A percentile compares a stretch with the other conserved stretches of the same genome.
These are phyloP conservation scores for Desmodus rotundus DNA, from an alignment of 2,113 vertebrate genomes.

Conservation along the genomic window DNA sequence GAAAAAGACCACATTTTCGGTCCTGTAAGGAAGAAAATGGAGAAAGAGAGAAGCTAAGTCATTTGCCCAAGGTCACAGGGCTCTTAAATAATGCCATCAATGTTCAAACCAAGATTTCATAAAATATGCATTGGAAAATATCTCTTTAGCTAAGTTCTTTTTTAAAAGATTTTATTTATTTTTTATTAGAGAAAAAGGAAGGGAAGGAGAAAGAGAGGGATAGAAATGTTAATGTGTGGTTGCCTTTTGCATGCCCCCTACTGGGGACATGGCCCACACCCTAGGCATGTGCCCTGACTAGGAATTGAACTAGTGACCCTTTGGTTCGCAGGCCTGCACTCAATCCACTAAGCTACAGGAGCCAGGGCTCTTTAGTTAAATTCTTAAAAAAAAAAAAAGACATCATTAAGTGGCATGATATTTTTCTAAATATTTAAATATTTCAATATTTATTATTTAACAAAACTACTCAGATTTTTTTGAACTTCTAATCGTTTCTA, in stretches of 20 bases:
- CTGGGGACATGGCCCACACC: too few species aligned
- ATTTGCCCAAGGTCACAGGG: not conserved
- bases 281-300: too few species aligned
- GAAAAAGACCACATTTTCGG: not conserved
- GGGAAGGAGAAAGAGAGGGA: too few species aligned
- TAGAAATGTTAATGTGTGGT: too few species aligned
- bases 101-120: not conserved
- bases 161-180: too few species aligned
- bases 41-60: conserved; percentile 11
- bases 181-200: too few species aligned
- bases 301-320: too few species aligned
- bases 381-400: not conserved
- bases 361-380: not conserved
- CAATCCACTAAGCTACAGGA: too few species aligned
- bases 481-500: not conserved
- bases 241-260: too few species aligned
- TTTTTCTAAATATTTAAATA: not conserved
- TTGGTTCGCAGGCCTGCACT: too few species aligned
- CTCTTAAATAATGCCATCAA: not conserved
- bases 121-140: not conserved
- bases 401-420: not conserved
- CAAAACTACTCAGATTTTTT: not conserved
- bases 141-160: not conserved
- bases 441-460: not conserved
- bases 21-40: not conserved